These are phyloP conservation scores for Camponotus floridanus DNA, from an alignment of 1,140 invertebrate species.

Conservation along the genomic window DNA sequence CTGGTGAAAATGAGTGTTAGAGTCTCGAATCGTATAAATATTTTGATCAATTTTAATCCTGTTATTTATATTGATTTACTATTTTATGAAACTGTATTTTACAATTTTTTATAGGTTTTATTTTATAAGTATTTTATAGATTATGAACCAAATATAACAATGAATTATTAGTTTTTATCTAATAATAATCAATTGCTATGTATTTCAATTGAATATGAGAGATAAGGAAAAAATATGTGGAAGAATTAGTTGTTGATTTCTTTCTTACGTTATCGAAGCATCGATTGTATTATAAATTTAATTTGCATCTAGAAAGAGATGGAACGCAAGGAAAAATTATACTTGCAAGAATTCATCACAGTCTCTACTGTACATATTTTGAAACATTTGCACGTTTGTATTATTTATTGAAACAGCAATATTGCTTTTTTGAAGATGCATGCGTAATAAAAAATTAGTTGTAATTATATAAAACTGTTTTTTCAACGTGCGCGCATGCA, in stretches of 20 bases:
- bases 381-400: neutral
- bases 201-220: neutral
- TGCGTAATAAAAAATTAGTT: constrained; percentile 9
- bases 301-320: constrained; percentile 41
- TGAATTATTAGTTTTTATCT: neutral
- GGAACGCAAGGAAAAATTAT: constrained; percentile 17
- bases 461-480: constrained; percentile 25
- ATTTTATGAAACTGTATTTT: neutral
- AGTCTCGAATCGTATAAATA: constrained; percentile 5
- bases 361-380: neutral
- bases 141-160: constrained; percentile 7
- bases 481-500: neutral
- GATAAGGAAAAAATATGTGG: neutral
- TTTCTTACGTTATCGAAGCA: constrained; percentile 1
- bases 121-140: too few relatives aligned
- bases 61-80: neutral
- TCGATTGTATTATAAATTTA: constrained; percentile 32
- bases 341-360: constrained; percentile 14
- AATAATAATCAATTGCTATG: constrained; percentile 16
- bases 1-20: neutral
- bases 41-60: constrained; percentile 18
- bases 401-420: constrained; percentile 20
- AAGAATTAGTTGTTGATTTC: neutral
- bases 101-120: neutral
- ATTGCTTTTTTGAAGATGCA: constrained; percentile 13